Percentiles rank a stretch among this genome's conserved stretches.
These are phyloP conservation scores for Noctua janthina DNA, from an alignment of 2,888 invertebrate genomes.

Conservation along the genomic window DNA sequence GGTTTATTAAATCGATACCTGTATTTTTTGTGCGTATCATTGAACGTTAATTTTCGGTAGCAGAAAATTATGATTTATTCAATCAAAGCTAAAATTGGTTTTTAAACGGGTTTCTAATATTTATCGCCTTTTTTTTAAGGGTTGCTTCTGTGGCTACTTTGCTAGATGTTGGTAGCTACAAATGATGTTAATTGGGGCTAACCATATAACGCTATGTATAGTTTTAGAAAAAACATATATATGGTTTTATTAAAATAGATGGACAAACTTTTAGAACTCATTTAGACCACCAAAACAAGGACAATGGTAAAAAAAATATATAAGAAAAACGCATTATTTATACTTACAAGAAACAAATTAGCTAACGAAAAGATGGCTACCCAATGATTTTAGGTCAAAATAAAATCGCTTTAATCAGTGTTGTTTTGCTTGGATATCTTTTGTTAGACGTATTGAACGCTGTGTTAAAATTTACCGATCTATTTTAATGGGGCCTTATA, in stretches of 20 bases:
- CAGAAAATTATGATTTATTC: slow-evolving; percentile 45
- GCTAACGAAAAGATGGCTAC: too few relatives aligned
- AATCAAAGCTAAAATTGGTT: slow-evolving; percentile 35
- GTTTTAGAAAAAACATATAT: neutral
- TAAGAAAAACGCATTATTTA: neutral
- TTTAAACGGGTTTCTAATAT: slow-evolving; percentile 23
- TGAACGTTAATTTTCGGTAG: slow-evolving; percentile 47
- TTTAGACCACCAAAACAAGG: too few relatives aligned
- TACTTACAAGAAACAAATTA: too few relatives aligned
- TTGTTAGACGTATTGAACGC: too few relatives aligned
- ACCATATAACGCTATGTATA: neutral
- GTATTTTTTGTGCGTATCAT: slow-evolving; percentile 37
- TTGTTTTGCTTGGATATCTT: too few relatives aligned
- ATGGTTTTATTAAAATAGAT: too few relatives aligned
- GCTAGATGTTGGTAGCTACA: slow-evolving; percentile 1
- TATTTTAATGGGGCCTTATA: too few relatives aligned
- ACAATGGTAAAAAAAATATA: too few relatives aligned
- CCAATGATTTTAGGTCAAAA: too few relatives aligned
- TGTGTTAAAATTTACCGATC: too few relatives aligned
- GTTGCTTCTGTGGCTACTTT: slow-evolving; percentile 15
- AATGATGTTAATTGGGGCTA: slow-evolving; percentile 13
- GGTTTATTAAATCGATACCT: slow-evolving; percentile 26
- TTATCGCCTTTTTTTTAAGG: slow-evolving; percentile 46
- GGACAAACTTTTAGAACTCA: too few relatives aligned
- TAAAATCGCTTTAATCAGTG: too few relatives aligned